Percentiles rank a stretch among this genome's conserved stretches.
These are phyloP conservation scores for Anseranas semipalmata DNA, from an alignment of 2,113 vertebrate genomes.

Conservation along the genomic window DNA sequence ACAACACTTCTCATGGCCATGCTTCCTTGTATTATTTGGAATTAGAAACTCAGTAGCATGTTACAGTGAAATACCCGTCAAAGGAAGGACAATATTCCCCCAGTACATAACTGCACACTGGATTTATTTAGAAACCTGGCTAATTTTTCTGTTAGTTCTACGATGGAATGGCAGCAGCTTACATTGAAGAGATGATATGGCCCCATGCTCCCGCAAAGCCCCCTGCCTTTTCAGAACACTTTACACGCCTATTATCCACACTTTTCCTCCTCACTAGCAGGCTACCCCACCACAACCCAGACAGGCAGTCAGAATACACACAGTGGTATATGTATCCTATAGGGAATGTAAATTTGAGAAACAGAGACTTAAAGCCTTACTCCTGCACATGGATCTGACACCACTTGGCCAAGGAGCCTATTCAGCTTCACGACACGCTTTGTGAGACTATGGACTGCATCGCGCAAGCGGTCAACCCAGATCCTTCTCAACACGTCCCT, in stretches of 20 bases:
- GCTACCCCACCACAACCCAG: not conserved
- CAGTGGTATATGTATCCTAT: accelerated
- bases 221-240: not conserved
- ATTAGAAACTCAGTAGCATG: not conserved
- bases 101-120: not conserved
- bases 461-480: not conserved
- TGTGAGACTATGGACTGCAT: not conserved
- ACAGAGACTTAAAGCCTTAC: not conserved
- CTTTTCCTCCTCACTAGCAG: not conserved
- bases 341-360: not conserved
- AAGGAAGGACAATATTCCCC: not conserved
- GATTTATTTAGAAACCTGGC: not conserved
- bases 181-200: not conserved
- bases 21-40: slow-evolving; percentile 9
- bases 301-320: not conserved
- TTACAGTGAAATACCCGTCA: not conserved
- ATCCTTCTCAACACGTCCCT: not conserved
- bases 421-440: not conserved
- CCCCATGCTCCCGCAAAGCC: accelerated
- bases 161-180: not conserved
- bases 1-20: not conserved
- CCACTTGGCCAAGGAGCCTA: not conserved
- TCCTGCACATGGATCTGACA: not conserved
- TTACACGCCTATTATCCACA: accelerated
- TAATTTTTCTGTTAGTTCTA: not conserved